phyloP scores from a whole-genome alignment of 2,113 vertebrate genomes.

The Thamnophis sirtalis region DNA sequence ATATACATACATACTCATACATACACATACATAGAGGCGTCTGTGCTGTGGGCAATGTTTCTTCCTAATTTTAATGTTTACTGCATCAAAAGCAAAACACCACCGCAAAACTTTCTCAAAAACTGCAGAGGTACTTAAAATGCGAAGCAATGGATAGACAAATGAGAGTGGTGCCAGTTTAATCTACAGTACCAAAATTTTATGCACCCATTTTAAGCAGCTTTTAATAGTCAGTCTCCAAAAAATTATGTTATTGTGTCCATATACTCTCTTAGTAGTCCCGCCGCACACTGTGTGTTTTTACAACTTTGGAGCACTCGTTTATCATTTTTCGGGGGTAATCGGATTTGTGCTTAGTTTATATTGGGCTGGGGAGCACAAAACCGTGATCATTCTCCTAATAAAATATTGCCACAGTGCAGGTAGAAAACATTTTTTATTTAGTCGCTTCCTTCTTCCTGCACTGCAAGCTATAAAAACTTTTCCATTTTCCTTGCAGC shows the following conservation, averaged over 20 bases:
- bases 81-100: neutral
- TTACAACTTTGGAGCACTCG: constrained; percentile 18
- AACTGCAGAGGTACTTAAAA: neutral
- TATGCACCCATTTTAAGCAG: constrained; percentile 4
- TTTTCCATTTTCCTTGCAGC: constrained; percentile 27
- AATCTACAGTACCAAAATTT: neutral
- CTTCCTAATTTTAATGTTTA: neutral
- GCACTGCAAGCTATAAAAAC: constrained; percentile 47
- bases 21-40: no score
- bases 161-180: neutral
- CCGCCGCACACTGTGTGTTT: neutral
- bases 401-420: constrained; percentile 38
- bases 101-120: neutral
- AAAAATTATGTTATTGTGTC: constrained; percentile 27
- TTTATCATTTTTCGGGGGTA: constrained; percentile 38
- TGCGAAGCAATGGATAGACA: neutral
- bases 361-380: constrained; percentile 34
- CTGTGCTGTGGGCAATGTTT: no score
- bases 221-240: constrained; percentile 15
- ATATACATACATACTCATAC: no score
- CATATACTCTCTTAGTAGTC: constrained; percentile 3
- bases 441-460: constrained; percentile 29
- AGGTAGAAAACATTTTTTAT: constrained; percentile 32
- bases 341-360: constrained; percentile 39
- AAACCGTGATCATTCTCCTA: constrained; percentile 29